These are phyloP conservation scores for Priocnemis perturbator DNA, from an alignment of 2,888 invertebrate species.

Conservation along the genomic window DNA sequence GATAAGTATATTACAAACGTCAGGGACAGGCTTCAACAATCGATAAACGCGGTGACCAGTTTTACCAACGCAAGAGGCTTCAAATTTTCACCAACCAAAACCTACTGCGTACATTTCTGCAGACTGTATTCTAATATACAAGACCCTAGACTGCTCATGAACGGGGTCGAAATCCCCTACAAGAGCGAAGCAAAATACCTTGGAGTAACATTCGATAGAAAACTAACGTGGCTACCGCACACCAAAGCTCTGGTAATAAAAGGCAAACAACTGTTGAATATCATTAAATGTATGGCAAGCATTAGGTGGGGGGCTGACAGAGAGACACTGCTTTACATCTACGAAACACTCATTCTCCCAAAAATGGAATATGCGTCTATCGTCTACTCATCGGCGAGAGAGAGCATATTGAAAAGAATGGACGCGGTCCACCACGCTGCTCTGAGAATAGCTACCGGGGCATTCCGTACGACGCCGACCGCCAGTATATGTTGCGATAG, in stretches of 20 bases:
- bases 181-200: neutral
- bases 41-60: neutral
- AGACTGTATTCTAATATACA: neutral
- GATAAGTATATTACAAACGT: neutral
- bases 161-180: neutral
- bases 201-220: conserved; percentile 1
- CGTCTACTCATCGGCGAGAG: neutral
- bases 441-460: conserved; percentile 1
- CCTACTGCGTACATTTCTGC: conserved; percentile 12
- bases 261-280: conserved; percentile 4
- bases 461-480: conserved; percentile 6
- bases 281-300: conserved; percentile 6
- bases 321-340: conserved; percentile 23
- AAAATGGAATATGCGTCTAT: neutral
- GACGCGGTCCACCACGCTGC: neutral
- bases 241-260: neutral
- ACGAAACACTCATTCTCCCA: conserved; percentile 32
- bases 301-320: conserved; percentile 17
- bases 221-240: neutral
- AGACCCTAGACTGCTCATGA: neutral
- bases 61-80: conserved; percentile 7
- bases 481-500: neutral
- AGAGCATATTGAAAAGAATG: neutral
- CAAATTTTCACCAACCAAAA: conserved; percentile 14
- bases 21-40: neutral